These are phyloP conservation scores for Luperina testacea DNA, from an alignment of 2,888 invertebrate species.

Conservation along the genomic window DNA sequence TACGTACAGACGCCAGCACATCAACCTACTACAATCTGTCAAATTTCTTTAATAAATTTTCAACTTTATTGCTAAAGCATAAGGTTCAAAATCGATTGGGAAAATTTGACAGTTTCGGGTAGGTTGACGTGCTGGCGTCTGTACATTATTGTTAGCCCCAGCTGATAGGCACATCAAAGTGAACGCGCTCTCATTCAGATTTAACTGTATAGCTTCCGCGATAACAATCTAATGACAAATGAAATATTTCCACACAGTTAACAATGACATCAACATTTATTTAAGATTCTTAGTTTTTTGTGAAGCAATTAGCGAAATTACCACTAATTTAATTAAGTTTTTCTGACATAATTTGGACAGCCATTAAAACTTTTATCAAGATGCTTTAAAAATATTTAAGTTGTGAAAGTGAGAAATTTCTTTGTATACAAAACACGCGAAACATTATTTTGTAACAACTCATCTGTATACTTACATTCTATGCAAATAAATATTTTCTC, in stretches of 20 bases:
- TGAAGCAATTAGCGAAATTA: constrained; percentile 47
- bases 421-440: not conserved
- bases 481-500: not conserved
- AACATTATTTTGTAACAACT: not conserved
- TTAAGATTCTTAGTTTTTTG: constrained; percentile 21
- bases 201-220: constrained; percentile 55
- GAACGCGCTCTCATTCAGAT: constrained; percentile 35
- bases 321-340: constrained; percentile 41
- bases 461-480: not conserved
- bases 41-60: too few relatives aligned
- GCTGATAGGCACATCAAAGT: constrained; percentile 34
- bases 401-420: constrained; percentile 2
- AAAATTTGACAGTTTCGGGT: too few relatives aligned
- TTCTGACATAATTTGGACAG: constrained; percentile 15
- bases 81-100: too few relatives aligned
- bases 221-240: constrained; percentile 53
- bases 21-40: too few relatives aligned
- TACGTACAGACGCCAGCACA: too few relatives aligned
- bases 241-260: constrained; percentile 46
- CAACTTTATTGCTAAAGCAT: too few relatives aligned
- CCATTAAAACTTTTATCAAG: constrained; percentile 14
- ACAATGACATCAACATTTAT: constrained; percentile 40
- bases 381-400: not conserved
- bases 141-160: constrained; percentile 37
- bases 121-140: too few relatives aligned